Base-by-base conservation (phyloP, 2,888 invertebrate genomes). In the Toxonevra muliebris region DNA sequence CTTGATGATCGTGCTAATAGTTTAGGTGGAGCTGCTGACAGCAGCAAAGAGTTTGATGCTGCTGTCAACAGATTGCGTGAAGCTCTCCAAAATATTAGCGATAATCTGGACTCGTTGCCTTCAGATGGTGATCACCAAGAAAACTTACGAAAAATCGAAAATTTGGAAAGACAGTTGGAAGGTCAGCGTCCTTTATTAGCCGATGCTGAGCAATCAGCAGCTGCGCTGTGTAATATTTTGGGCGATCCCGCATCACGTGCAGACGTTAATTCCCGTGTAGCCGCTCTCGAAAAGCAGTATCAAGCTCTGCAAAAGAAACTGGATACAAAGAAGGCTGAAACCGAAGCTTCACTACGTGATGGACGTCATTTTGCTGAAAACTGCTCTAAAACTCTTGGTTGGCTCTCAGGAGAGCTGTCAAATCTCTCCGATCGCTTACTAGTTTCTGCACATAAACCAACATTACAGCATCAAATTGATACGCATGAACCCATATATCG, bases 1-100 rank as follows among this genome's bases (percentile, higher is more conserved):
- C 86, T 98, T 65, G 95, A 95, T 79, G 93, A 95, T 76, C 90
- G 97, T n/a, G 95, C 96, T 0, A 91, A 92, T 48, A 93, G 92
- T 69, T 87, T 97, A 5, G 95, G 96, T 67, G 95, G 95, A 1
- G 96, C 97, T 0, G 95, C 94, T 2, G 96, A 96, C 77, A 94
- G 96, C 10, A 94, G 95, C 61, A 90, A 95, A 68, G 96, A 97
- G 85, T 97, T 97, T 84, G 96, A 96, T 85, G 94, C 95, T 0
- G 93, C 93, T 1, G 87, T 96, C 5, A 90, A 93, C 67, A 89
- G 95, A 1, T 87, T 98, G 8, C 89, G 93, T 17, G 94, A 94
- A 82, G 95, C 96, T n/a, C 84, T 97, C 59, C 93, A 94, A 80
- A 91, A 90, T 69, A 94, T 97, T 76, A 91, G 92, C 42, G 96